Base-by-base conservation (phyloP, 2,113 vertebrate genomes). In the Onychorhynchus coronatus region DNA sequence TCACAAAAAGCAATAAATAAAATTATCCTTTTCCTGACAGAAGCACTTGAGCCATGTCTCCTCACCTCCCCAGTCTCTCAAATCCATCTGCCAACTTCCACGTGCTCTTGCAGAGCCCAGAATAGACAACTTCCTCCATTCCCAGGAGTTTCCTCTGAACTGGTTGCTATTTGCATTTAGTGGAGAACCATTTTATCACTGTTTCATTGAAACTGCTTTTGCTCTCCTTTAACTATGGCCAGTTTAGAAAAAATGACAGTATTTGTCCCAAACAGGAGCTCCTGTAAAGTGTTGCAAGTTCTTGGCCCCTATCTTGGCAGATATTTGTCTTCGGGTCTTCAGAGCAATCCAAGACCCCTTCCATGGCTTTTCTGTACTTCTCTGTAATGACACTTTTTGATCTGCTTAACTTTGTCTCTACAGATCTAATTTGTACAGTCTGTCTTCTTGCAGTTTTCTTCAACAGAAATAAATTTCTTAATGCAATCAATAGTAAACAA, bases 201-300 rank as follows among this genome's bases (percentile, higher is more conserved):
- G 10, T 44, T 58, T 33, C 27, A 49, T 73, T 52, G 61, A 59
- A 70, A 27, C 21, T 74, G 31, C 0, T 71, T 66, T 78, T 1
- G 1, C 5, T 78, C 14, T 39, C 78, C 33, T 70, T 73, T 52
- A 47, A 17, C 24, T 35, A 25, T 7, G 4, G 11, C 9, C 8
- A 30, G 3, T 63, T 86, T 71, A n/a, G 25, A 53, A 67, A 70
- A 61, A 16, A 46, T 11, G 3, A 31, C 3, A 65, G 0, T 52
- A 49, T 67, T 72, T 91, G 9, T 12, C 33, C 20, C 5, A 1
- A n/a, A 20, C 25, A 79, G 17, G 28, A 83, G 8, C 14, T 71
- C 27, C 18, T 52, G 20, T 27, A 23, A 31, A 4, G 7, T 6
- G 5, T 21, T 0, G 0, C 24, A 58, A 22, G 1, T 62, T 71